A percentile compares a stretch with the other conserved stretches of the same genome.
Conservation (phyloP, 1,140 invertebrate species). For the Delia radicum region DNA sequence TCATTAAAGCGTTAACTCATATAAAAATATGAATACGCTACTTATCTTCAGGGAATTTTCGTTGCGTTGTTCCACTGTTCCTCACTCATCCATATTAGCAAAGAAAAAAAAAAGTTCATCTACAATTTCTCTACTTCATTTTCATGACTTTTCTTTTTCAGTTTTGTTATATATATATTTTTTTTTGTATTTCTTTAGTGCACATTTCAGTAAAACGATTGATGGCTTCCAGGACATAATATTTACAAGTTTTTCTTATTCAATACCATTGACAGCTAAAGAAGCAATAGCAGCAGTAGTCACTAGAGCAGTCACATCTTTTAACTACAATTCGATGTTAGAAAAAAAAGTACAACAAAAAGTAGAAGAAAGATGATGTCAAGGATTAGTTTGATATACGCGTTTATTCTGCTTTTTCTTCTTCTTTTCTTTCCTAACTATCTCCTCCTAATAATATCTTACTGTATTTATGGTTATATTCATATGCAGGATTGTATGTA, state of each 20-base stretch:
- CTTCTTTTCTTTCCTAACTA: background rate
- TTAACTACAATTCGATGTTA: background rate
- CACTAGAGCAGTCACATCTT: background rate
- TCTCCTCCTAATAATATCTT: background rate
- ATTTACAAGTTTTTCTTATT: slow-evolving; percentile 47
- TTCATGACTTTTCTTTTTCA: slow-evolving; percentile 55
- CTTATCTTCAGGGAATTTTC: too few species aligned
- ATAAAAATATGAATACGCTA: too few species aligned
- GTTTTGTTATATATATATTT: background rate
- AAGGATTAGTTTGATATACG: slow-evolving; percentile 29
- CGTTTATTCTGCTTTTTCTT: slow-evolving; percentile 16
- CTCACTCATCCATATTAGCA: too few species aligned
- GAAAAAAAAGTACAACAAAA: background rate
- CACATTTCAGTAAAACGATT: slow-evolving; percentile 56
- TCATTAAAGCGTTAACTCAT: too few species aligned
- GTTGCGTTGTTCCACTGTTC: too few species aligned
- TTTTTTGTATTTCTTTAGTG: slow-evolving; percentile 42
- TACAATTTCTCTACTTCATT: slow-evolving; percentile 31
- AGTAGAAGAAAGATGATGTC: slow-evolving; percentile 12
- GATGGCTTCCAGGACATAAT: slow-evolving; percentile 55
- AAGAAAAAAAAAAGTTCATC: background rate
- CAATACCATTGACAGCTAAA: slow-evolving; percentile 20
- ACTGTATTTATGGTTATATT: background rate
- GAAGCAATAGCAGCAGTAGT: background rate
- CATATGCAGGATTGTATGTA: background rate